Base-by-base conservation (phyloP, 2,888 invertebrate genomes). In the Sphaeridia pumilis region DNA sequence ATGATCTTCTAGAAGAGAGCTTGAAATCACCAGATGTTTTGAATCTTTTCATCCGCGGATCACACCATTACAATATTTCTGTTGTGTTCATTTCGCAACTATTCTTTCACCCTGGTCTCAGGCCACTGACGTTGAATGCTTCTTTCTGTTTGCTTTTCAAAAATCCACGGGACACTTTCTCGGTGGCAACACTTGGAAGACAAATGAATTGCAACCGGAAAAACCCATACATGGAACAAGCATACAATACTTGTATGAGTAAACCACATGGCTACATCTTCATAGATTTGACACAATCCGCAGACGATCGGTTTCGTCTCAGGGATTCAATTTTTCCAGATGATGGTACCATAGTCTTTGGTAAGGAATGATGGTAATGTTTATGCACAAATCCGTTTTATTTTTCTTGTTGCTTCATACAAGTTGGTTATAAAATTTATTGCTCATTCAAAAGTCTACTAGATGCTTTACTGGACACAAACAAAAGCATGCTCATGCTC, bases 191-290 rank as follows among this genome's bases (percentile, higher is more conserved):
- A 1, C 20, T 61, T 14, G 57, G 58, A 14, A 17, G 54, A 3
- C 57, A 58, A 49, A 61, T 61, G 56, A 58, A 57, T 45, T 34
- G 52, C 1, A 49, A 49, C 12, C 55, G 52, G 34, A 46, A 35
- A 1, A 54, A 56, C 47, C 2, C 2, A 1, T 25, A 34, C 2
- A 20, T 60, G 17, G 52, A 60, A 35, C 14, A 26, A 20, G 61
- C 61, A 1, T 58, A 38, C 38, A 41, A 52, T n/a, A 54, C 59
- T 20, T 20, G 35, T 22, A 51, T 57, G 52, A 48, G 45, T 20
- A 57, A 52, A 17, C 31, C 31, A 25, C 58, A 59, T 54, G 56
- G 57, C 12, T 58, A 61, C 35, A 2, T 61, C 2, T 52, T 59
- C 20, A 42, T 61, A n/a, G 59, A 61, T 22, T 54, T 49, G 36